These are phyloP conservation scores for Alexandromys fortis DNA, from an alignment of 2,113 vertebrate species.

Conservation along the genomic window DNA sequence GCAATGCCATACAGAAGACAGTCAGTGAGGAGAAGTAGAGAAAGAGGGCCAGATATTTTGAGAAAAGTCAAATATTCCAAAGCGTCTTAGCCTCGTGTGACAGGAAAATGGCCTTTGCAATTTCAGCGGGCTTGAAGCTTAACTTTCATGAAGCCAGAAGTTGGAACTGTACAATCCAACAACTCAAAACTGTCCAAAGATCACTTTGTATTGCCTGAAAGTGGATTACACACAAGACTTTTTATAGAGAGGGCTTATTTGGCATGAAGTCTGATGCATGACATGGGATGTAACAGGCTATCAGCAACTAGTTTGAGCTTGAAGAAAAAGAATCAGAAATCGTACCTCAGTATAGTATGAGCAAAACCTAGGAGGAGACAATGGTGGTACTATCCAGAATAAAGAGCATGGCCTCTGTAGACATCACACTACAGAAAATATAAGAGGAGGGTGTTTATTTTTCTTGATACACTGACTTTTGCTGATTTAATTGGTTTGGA, in stretches of 20 bases:
- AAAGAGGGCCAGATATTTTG: not conserved
- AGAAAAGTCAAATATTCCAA: slow-evolving; percentile 64
- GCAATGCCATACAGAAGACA: not conserved
- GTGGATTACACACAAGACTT: slow-evolving; percentile 67
- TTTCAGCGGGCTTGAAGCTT: slow-evolving; percentile 57
- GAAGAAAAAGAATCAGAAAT: slow-evolving; percentile 75
- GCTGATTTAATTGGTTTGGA: slow-evolving; percentile 63
- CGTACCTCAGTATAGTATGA: slow-evolving; percentile 61
- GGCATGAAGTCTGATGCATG: slow-evolving; percentile 51
- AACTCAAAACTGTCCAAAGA: slow-evolving; percentile 73
- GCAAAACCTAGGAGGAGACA: slow-evolving; percentile 52
- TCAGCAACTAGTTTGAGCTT: slow-evolving; percentile 60
- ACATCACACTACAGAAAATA: slow-evolving; percentile 40
- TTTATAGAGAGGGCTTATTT: slow-evolving; percentile 70
- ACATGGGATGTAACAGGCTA: slow-evolving; percentile 46
- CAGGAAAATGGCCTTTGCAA: slow-evolving; percentile 66
- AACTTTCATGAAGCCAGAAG: slow-evolving; percentile 71
- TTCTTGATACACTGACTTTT: slow-evolving; percentile 47
- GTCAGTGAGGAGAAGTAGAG: not conserved
- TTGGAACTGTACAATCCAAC: slow-evolving; percentile 60
- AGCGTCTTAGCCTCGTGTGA: slow-evolving; percentile 3
- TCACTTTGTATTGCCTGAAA: slow-evolving; percentile 57
- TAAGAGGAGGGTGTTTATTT: slow-evolving; percentile 60
- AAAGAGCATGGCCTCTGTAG: slow-evolving; percentile 45
- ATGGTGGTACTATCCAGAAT: slow-evolving; percentile 43